phyloP scores from a whole-genome alignment of 2,888 invertebrate species.

The Ariolimax columbianus region DNA sequence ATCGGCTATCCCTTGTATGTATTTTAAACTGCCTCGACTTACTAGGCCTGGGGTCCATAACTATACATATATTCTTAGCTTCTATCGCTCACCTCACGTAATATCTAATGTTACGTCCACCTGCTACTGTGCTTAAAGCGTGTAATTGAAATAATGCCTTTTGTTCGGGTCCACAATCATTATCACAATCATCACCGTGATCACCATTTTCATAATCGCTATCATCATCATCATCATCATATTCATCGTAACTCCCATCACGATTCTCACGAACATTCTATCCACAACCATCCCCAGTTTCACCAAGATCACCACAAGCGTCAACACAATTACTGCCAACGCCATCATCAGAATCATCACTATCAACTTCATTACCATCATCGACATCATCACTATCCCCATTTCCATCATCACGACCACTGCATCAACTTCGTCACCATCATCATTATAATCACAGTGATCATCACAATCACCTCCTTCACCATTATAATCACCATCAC shows the following conservation, averaged over 20 bases:
- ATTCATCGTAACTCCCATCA: not conserved
- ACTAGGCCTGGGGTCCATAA: no score
- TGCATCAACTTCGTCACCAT: not conserved
- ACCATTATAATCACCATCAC: not conserved
- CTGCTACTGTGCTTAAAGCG: no score
- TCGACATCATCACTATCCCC: not conserved
- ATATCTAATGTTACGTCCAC: no score
- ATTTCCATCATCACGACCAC: not conserved
- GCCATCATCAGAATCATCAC: not conserved
- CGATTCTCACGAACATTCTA: no score
- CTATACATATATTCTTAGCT: no score
- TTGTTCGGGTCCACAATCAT: no score
- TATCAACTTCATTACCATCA: not conserved
- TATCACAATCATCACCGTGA: not conserved
- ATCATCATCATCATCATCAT: constrained; percentile 8
- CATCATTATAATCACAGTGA: not conserved
- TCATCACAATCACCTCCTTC: not conserved
- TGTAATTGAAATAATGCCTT: no score
- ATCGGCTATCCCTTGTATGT: no score
- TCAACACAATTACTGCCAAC: not conserved
- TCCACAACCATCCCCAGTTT: no score
- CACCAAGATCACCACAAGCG: not conserved
- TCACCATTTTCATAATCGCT: not conserved
- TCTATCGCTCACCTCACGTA: no score
- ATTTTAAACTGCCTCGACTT: no score